phyloP scores from a whole-genome alignment of 2,888 invertebrate genomes.

The Phlogophora meticulosa region DNA sequence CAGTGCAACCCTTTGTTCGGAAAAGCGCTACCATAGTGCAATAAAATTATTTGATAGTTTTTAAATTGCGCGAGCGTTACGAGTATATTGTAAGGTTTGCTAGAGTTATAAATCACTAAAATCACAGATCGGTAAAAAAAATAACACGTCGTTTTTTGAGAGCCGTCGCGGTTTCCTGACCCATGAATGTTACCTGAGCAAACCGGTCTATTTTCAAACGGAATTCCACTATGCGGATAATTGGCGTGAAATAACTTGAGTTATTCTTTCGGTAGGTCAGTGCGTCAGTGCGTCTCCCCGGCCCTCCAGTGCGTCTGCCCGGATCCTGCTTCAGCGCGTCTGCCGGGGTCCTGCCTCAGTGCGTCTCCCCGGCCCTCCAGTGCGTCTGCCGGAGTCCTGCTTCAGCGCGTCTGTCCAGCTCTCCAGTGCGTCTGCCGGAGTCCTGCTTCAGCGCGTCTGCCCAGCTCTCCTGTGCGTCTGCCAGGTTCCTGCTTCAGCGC shows the following conservation, averaged over 20 bases:
- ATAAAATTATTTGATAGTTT: background rate
- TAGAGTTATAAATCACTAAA: background rate
- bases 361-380: conserved; percentile 95
- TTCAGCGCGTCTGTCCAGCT: conserved; percentile 93
- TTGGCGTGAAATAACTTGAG: background rate
- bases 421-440: conserved; percentile 96
- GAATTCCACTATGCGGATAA: background rate
- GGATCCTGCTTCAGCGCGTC: conserved; percentile 93
- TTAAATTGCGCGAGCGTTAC: background rate
- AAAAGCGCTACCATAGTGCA: background rate
- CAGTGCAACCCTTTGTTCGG: conserved; percentile 6
- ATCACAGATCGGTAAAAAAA: background rate
- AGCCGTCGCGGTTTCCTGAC: too few relatives aligned
- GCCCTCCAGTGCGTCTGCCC: conserved; percentile 95
- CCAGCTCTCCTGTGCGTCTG: too few relatives aligned
- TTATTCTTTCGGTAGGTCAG: conserved; percentile 49
- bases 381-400: conserved; percentile 95
- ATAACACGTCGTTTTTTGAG: too few relatives aligned
- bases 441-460: too few relatives aligned
- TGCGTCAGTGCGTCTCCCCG: conserved; percentile 95
- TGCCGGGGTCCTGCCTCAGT: too few relatives aligned
- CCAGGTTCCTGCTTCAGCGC: conserved; percentile 92
- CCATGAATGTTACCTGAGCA: too few relatives aligned
- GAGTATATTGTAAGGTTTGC: background rate
- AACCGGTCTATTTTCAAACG: background rate